These are phyloP conservation scores for Acrocyrtus sp. DNA, from an alignment of 2,888 invertebrate species.

Conservation along the genomic window DNA sequence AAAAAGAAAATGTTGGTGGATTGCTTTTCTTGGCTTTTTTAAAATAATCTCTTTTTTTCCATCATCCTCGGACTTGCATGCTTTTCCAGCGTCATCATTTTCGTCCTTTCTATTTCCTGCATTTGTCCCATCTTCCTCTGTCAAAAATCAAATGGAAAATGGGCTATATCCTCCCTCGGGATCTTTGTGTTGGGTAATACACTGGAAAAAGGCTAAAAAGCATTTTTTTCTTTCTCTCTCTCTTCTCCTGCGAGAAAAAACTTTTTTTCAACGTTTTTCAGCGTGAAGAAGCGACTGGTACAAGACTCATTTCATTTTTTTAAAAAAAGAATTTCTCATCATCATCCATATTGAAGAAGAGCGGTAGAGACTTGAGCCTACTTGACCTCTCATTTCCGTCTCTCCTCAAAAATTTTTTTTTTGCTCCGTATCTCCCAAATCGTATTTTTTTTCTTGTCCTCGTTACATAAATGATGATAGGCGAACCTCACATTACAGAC, in stretches of 20 bases:
- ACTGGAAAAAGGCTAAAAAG: no score
- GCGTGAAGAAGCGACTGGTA: no score
- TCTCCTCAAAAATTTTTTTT: constrained; percentile 3
- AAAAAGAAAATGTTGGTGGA: constrained; percentile 11
- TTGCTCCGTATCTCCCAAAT: not conserved
- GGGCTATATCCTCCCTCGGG: constrained; percentile 13
- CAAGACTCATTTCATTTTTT: no score
- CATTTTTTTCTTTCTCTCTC: no score
- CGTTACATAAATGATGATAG: constrained; percentile 47
- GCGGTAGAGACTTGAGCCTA: no score
- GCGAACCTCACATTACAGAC: constrained; percentile 31
- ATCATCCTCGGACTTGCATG: not conserved
- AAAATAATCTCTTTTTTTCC: constrained; percentile 31
- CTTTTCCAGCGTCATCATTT: not conserved
- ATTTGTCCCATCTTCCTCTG: constrained; percentile 11
- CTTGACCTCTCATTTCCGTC: constrained; percentile 45
- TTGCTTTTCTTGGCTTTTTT: constrained; percentile 6
- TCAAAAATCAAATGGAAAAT: constrained; percentile 27
- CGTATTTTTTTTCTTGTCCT: constrained; percentile 15
- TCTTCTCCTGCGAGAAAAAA: no score
- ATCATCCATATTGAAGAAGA: no score
- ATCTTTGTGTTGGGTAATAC: no score
- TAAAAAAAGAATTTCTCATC: no score
- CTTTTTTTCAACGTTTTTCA: no score
- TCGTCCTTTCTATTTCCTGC: constrained; percentile 25